phyloP scores from a whole-genome alignment of 2,113 vertebrate species.

The Vulpes lagopus region DNA sequence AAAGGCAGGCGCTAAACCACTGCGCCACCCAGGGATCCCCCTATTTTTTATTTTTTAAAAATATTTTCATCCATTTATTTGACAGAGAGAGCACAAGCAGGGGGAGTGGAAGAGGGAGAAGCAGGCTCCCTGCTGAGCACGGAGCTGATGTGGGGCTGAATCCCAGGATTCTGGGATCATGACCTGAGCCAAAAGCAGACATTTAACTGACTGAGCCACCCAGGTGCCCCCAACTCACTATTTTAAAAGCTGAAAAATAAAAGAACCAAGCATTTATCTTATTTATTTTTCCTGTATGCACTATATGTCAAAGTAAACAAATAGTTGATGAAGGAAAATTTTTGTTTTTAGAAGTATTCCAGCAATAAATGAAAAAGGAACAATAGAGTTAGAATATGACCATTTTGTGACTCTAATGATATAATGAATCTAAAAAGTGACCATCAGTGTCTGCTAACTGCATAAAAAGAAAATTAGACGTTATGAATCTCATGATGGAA shows the following conservation, averaged over 20 bases:
- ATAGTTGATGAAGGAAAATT: neutral
- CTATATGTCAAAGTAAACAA: conserved; percentile 11
- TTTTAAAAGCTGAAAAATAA: conserved; percentile 55
- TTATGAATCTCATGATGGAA: conserved; percentile 6
- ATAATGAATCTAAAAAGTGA: neutral
- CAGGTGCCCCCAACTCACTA: neutral
- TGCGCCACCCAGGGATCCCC: too few species aligned
- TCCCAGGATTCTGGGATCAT: too few species aligned
- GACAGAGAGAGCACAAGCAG: too few species aligned
- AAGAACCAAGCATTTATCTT: conserved; percentile 6
- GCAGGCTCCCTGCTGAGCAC: too few species aligned
- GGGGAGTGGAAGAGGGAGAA: too few species aligned
- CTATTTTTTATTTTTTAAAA: neutral
- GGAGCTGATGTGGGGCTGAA: too few species aligned
- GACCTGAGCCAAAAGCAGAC: too few species aligned
- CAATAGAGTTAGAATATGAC: neutral
- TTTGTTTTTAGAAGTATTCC: conserved; percentile 24
- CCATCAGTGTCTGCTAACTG: neutral
- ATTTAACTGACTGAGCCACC: too few species aligned
- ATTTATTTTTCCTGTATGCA: neutral
- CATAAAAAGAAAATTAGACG: neutral
- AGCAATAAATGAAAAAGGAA: neutral
- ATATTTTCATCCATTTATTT: too few species aligned
- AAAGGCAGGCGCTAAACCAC: too few species aligned
- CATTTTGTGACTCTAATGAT: conserved; percentile 18